A percentile compares a stretch with the other conserved stretches of the same genome.
Conservation (phyloP, 35 echinoderm and acorn worm species). For the Patiria miniata region DNA sequence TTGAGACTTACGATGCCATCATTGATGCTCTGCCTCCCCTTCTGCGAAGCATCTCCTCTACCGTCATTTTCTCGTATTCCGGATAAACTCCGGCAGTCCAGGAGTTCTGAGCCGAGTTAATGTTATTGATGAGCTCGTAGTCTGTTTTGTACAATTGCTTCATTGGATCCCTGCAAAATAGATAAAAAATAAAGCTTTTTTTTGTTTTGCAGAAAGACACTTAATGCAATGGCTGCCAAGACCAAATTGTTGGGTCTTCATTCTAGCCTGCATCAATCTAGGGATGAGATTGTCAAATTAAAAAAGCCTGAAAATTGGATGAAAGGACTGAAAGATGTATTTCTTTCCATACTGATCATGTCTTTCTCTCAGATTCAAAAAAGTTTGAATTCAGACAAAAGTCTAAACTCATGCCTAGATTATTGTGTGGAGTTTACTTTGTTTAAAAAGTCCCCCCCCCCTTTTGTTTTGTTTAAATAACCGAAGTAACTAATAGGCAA, state of each 20-base stretch:
- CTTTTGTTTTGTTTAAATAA: too few relatives aligned
- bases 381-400: too few relatives aligned
- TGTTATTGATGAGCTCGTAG: conserved; percentile 58
- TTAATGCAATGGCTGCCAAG: background rate
- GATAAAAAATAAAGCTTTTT: background rate
- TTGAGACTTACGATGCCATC: conserved; percentile 4
- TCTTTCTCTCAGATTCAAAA: too few relatives aligned
- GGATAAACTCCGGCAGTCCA: conserved; percentile 78
- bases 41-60: conserved; percentile 71
- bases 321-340: too few relatives aligned
- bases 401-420: too few relatives aligned
- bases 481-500: too few relatives aligned
- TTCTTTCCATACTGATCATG: too few relatives aligned
- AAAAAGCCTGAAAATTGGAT: background rate
- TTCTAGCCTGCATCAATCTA: background rate
- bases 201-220: background rate
- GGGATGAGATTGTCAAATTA: background rate
- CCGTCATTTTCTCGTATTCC: conserved; percentile 74
- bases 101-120: conserved; percentile 79
- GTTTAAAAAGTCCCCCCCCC: too few relatives aligned
- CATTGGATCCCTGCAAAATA: conserved; percentile 21
- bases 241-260: background rate
- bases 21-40: conserved; percentile 63
- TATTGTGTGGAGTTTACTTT: too few relatives aligned
- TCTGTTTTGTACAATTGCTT: conserved; percentile 59